Evolutionary conservation across 2,797 vertebrate species (phyloP).

Genomic region (Calcarius lapponicus): DNA sequence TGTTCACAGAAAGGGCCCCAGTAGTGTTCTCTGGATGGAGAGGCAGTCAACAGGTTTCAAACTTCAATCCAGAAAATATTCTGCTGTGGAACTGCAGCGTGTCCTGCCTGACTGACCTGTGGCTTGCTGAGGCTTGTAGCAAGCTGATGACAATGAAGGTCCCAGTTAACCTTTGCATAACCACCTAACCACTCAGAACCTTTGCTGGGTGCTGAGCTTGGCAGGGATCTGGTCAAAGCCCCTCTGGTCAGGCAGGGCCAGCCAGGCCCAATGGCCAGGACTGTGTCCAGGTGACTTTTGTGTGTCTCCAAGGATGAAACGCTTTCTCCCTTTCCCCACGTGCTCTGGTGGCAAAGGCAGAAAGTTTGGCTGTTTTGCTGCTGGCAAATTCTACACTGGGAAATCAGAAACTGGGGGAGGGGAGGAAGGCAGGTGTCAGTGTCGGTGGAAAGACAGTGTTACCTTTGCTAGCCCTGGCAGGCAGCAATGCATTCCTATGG

Average conservation of each 20-base stretch:
- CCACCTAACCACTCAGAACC: background rate
- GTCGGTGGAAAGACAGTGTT: background rate
- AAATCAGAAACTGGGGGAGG: background rate
- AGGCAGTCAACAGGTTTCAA: background rate
- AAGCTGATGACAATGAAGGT: background rate
- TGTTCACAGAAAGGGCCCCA: conserved; percentile 35
- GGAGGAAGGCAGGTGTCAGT: background rate
- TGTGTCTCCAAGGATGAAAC: background rate
- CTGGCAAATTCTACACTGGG: background rate
- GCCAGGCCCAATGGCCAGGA: background rate
- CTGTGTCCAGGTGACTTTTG: accelerated
- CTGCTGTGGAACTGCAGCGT: background rate
- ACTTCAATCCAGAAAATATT: background rate
- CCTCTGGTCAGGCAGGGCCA: background rate
- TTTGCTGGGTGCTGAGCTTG: background rate
- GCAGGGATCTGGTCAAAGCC: background rate
- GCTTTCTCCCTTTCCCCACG: background rate
- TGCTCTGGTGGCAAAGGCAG: background rate
- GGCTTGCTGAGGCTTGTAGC: background rate
- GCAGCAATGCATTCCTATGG: accelerated
- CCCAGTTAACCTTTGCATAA: background rate
- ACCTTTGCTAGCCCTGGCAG: background rate
- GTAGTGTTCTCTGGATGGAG: background rate
- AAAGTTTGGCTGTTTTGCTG: background rate
- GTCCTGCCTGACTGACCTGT: background rate